Percentiles rank a stretch among this genome's conserved stretches.
Conservation (phyloP, 1,140 invertebrate genomes). For the Drosophila sproati region DNA sequence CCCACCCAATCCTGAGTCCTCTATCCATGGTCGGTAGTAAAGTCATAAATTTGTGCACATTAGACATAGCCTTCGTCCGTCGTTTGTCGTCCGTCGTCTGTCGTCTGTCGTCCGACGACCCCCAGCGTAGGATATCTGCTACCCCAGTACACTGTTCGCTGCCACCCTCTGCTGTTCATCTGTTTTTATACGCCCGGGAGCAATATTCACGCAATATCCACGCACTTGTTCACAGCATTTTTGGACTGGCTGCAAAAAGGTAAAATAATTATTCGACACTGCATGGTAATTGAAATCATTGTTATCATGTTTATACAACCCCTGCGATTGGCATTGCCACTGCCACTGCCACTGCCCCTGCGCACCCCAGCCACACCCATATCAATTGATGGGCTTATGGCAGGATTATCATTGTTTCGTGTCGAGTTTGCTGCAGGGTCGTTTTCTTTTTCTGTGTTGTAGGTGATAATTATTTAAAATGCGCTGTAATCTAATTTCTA, state of each 20-base stretch:
- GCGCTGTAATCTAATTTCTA: conserved; percentile 49
- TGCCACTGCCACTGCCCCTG: not conserved
- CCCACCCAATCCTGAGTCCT: conserved; percentile 18
- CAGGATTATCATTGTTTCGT: conserved; percentile 73
- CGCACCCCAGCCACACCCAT: conserved; percentile 2
- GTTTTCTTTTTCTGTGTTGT: not conserved
- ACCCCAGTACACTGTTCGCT: conserved; percentile 1
- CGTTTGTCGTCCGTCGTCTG: too few relatives aligned
- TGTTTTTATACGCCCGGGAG: conserved; percentile 83
- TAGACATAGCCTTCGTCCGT: conserved; percentile 78
- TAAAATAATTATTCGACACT: conserved; percentile 83
- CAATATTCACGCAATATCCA: conserved; percentile 82
- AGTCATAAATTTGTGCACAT: conserved; percentile 84
- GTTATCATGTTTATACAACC: conserved; percentile 68
- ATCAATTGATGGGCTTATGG: conserved; percentile 55
- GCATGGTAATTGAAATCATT: conserved; percentile 83
- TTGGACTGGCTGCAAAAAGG: conserved; percentile 54
- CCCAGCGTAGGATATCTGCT: not conserved
- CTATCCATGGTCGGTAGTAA: conserved; percentile 54
- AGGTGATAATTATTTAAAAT: conserved; percentile 64
- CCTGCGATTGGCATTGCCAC: not conserved
- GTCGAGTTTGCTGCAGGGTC: conserved; percentile 49
- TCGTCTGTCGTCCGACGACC: not conserved
- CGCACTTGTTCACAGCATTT: conserved; percentile 62
- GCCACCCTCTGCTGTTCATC: conserved; percentile 57